These are phyloP conservation scores for Ophioninae sp. DNA, from an alignment of 2,888 invertebrate genomes.

Conservation along the genomic window DNA sequence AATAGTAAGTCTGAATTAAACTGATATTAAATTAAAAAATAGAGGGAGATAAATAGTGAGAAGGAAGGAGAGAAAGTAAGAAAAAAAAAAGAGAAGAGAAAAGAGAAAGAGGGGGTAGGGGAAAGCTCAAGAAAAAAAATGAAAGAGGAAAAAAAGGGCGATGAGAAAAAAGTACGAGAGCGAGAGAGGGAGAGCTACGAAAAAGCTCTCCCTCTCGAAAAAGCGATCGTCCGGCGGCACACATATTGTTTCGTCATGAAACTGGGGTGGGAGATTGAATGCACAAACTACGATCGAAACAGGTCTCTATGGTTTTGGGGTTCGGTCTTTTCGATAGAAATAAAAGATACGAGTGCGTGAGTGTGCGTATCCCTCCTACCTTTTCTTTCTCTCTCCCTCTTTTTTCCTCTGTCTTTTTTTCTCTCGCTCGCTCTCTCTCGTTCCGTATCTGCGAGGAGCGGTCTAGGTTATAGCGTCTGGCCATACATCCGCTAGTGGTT, in stretches of 20 bases:
- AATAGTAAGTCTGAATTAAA: too few species aligned
- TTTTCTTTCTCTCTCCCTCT: too few species aligned
- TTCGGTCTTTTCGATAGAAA: conserved; percentile 34
- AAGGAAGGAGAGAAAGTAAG: background rate
- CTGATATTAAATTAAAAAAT: background rate
- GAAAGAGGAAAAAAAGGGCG: background rate
- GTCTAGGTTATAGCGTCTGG: conserved; percentile 37
- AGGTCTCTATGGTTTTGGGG: conserved; percentile 47
- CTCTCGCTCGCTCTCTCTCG: too few species aligned
- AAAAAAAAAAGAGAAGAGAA: background rate
- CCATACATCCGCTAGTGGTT: background rate
- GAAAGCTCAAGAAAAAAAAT: background rate
- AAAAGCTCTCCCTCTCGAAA: too few species aligned
- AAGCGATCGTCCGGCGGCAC: conserved; percentile 39
- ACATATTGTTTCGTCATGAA: conserved; percentile 60
- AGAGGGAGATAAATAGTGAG: background rate
- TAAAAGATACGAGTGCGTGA: conserved; percentile 21
- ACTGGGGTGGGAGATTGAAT: conserved; percentile 58
- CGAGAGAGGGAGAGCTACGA: background rate
- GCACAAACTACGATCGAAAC: conserved; percentile 61
- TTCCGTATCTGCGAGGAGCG: background rate
- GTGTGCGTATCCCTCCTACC: too few species aligned
- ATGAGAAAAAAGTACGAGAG: background rate
- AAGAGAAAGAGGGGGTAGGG: background rate
- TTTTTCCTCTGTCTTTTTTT: too few species aligned